phyloP scores from a whole-genome alignment of 2,113 vertebrate genomes.

The Dicrurus megarhynchus region DNA sequence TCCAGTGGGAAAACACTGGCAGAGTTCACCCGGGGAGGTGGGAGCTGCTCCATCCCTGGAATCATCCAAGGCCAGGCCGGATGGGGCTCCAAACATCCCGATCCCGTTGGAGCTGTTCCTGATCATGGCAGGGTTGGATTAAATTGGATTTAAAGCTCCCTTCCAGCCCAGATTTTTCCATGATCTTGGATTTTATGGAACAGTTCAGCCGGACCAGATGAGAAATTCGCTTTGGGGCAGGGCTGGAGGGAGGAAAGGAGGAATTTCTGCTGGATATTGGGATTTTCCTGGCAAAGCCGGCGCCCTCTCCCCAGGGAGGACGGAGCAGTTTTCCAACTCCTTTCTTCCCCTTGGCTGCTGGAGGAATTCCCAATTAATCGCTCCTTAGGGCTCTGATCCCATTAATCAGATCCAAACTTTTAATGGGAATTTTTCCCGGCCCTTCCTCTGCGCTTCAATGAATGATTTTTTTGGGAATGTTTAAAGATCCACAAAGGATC shows the following conservation, averaged over 20 bases:
- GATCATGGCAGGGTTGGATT: too few relatives aligned
- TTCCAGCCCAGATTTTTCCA: neutral
- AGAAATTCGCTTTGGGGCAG: neutral
- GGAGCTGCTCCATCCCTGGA: neutral
- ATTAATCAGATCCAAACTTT: constrained; percentile 57
- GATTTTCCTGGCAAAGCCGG: neutral
- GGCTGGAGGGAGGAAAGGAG: fast-evolving
- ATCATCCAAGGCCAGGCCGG: neutral
- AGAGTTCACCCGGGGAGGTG: too few relatives aligned
- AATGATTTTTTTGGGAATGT: neutral
- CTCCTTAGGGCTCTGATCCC: neutral
- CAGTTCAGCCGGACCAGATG: fast-evolving
- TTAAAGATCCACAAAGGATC: constrained; percentile 3
- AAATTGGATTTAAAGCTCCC: neutral
- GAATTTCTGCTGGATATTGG: neutral
- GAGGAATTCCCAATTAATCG: constrained; percentile 37
- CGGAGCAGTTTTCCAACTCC: neutral
- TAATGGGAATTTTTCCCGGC: constrained; percentile 41
- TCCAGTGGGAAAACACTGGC: neutral
- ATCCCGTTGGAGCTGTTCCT: fast-evolving
- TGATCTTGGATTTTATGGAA: neutral
- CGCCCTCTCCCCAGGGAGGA: neutral
- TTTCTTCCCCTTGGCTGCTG: neutral
- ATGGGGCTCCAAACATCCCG: neutral
- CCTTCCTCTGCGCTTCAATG: neutral